These are phyloP conservation scores for Pachliopta kotzebuea DNA, from an alignment of 2,888 invertebrate genomes.

Conservation along the genomic window DNA sequence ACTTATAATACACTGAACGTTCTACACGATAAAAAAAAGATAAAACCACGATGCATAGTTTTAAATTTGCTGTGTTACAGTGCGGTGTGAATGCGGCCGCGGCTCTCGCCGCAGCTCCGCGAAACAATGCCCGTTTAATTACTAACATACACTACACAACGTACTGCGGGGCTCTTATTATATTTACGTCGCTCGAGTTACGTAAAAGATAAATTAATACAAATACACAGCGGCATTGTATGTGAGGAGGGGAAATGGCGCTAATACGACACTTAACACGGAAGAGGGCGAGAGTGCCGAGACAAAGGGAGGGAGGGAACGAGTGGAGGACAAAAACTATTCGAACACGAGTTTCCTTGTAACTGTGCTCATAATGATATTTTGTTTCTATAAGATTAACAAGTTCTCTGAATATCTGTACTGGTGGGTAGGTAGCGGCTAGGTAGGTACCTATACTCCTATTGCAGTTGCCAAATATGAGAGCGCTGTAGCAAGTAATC, in stretches of 20 bases:
- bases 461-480: too few relatives aligned
- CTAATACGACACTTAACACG: constrained; percentile 21
- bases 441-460: too few relatives aligned
- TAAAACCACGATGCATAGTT: too few relatives aligned
- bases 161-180: constrained; percentile 15
- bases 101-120: constrained; percentile 31
- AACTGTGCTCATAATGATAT: too few relatives aligned
- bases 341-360: not conserved
- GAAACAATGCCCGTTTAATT: constrained; percentile 48
- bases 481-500: too few relatives aligned
- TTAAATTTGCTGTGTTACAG: constrained; percentile 21
- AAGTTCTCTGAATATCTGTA: too few relatives aligned
- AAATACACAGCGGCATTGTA: constrained; percentile 6
- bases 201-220: constrained; percentile 10
- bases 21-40: too few relatives aligned
- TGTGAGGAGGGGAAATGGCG: not conserved
- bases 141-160: constrained; percentile 39
- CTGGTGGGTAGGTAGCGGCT: too few relatives aligned
- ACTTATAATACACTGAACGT: too few relatives aligned
- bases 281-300: not conserved
- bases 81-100: constrained; percentile 40
- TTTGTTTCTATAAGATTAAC: too few relatives aligned
- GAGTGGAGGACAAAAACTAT: constrained; percentile 7
- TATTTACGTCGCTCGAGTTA: constrained; percentile 23
- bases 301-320: constrained; percentile 15